Evolutionary conservation across 1,140 invertebrate species (phyloP).

Genomic region (Drosophila orena): DNA sequence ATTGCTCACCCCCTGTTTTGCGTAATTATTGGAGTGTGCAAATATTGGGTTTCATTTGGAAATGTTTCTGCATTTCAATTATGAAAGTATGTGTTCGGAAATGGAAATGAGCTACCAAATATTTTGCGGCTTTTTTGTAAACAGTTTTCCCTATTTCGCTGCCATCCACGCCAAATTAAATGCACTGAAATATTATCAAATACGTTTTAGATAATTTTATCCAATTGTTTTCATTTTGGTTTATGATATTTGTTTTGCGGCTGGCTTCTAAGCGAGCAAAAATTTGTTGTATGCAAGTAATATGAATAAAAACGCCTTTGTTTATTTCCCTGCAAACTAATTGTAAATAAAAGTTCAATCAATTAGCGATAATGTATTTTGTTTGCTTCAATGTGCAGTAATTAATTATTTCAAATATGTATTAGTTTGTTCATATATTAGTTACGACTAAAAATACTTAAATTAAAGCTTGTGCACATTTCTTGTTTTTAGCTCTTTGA

Average conservation of each 20-base stretch:
- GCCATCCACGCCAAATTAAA: conserved; percentile 12
- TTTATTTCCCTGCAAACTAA: conserved; percentile 1
- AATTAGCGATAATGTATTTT: conserved; percentile 19
- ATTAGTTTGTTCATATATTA: background rate
- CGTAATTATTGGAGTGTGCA: conserved; percentile 20
- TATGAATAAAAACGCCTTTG: background rate
- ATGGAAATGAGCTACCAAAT: conserved; percentile 43
- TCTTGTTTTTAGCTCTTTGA: no score
- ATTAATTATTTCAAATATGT: conserved; percentile 21
- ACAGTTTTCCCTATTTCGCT: conserved; percentile 19
- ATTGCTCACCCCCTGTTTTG: background rate
- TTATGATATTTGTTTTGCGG: conserved; percentile 20
- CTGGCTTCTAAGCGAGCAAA: conserved; percentile 1
- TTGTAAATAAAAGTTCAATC: conserved; percentile 3
- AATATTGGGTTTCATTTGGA: conserved; percentile 29
- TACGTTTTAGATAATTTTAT: conserved; percentile 1
- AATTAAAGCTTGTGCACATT: no score
- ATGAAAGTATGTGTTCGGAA: conserved; percentile 25
- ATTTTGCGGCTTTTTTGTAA: conserved; percentile 38
- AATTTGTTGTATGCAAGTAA: conserved; percentile 22
- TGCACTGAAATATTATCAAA: conserved; percentile 27
- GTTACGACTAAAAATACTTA: no score
- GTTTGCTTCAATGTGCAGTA: conserved; percentile 11
- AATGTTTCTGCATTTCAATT: conserved; percentile 45
- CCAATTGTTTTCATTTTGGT: conserved; percentile 1